Percentiles rank a stretch among this genome's conserved stretches.
phyloP scores from a whole-genome alignment of 2,888 invertebrate genomes.

The Erebia ligea region DNA sequence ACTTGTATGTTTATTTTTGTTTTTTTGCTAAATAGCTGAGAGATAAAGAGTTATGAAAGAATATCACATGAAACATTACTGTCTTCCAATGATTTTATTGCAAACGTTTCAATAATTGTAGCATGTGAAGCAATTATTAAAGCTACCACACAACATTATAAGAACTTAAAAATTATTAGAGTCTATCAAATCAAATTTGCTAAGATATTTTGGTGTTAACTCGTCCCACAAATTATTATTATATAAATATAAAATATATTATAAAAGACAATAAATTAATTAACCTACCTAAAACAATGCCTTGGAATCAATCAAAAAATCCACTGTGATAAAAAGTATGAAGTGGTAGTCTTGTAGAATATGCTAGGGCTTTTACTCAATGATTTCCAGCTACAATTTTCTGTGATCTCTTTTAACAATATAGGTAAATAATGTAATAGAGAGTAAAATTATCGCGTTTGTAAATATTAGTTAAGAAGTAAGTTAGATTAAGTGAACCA shows the following conservation, averaged over 20 bases:
- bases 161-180: constrained; percentile 4
- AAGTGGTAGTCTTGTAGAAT: constrained; percentile 77
- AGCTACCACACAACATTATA: constrained; percentile 59
- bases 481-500: constrained; percentile 68
- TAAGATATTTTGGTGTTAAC: constrained; percentile 23
- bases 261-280: constrained; percentile 70
- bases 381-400: constrained; percentile 84
- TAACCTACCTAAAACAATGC: constrained; percentile 62
- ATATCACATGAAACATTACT: constrained; percentile 46
- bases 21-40: constrained; percentile 58
- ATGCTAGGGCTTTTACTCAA: constrained; percentile 78
- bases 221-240: constrained; percentile 30
- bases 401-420: constrained; percentile 84
- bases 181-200: constrained; percentile 20
- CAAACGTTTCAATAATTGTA: constrained; percentile 76
- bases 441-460: constrained; percentile 68
- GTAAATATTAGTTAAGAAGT: constrained; percentile 68
- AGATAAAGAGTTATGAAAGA: constrained; percentile 48
- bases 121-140: constrained; percentile 61
- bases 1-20: constrained; percentile 61
- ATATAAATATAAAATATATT: constrained; percentile 27
- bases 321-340: constrained; percentile 79
- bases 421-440: constrained; percentile 78
- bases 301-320: constrained; percentile 70
- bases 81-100: constrained; percentile 80